A percentile compares a stretch with the other conserved stretches of the same genome.
These are phyloP conservation scores for Neostethus bicornis DNA, from an alignment of 2,797 vertebrate genomes.

Conservation along the genomic window DNA sequence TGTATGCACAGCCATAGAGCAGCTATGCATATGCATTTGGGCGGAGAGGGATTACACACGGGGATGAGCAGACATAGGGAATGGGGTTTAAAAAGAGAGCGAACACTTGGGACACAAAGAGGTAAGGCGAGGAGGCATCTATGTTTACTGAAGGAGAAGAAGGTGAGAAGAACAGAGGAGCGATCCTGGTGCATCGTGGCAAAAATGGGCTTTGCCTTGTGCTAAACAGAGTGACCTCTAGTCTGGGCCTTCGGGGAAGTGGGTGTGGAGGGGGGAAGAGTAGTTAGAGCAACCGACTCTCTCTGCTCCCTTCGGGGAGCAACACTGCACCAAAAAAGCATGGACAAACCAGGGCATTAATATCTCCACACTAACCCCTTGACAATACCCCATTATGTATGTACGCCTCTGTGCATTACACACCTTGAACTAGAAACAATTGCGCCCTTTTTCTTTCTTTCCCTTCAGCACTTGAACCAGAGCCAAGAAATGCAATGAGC, in stretches of 20 bases:
- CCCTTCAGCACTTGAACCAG: slow-evolving; percentile 76
- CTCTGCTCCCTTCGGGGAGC: slow-evolving; percentile 79
- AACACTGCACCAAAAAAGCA: slow-evolving; percentile 77
- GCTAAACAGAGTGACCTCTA: slow-evolving; percentile 83
- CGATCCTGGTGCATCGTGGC: slow-evolving; percentile 57
- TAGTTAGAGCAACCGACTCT: slow-evolving; percentile 75
- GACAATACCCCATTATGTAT: slow-evolving; percentile 83
- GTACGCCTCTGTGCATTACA: slow-evolving; percentile 79
- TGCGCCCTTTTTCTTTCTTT: slow-evolving; percentile 70
- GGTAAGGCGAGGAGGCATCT: slow-evolving; percentile 50
- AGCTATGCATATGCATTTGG: slow-evolving; percentile 75
- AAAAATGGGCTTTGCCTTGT: slow-evolving; percentile 68
- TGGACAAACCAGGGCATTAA: slow-evolving; percentile 80
- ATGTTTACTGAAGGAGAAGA: slow-evolving; percentile 49
- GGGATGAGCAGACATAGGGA: slow-evolving; percentile 67
- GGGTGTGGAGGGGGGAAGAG: slow-evolving; percentile 62
- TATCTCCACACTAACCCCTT: slow-evolving; percentile 78
- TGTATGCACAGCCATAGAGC: slow-evolving; percentile 76
- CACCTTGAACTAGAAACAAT: slow-evolving; percentile 83
- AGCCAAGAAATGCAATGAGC: slow-evolving; percentile 70
- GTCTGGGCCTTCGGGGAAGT: slow-evolving; percentile 66
- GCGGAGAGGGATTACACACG: slow-evolving; percentile 70
- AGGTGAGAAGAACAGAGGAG: slow-evolving; percentile 27
- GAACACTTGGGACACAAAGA: slow-evolving; percentile 63
- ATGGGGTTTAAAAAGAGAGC: slow-evolving; percentile 67